phyloP scores from a whole-genome alignment of 2,113 vertebrate genomes.

The Poeciliopsis retropinna region DNA sequence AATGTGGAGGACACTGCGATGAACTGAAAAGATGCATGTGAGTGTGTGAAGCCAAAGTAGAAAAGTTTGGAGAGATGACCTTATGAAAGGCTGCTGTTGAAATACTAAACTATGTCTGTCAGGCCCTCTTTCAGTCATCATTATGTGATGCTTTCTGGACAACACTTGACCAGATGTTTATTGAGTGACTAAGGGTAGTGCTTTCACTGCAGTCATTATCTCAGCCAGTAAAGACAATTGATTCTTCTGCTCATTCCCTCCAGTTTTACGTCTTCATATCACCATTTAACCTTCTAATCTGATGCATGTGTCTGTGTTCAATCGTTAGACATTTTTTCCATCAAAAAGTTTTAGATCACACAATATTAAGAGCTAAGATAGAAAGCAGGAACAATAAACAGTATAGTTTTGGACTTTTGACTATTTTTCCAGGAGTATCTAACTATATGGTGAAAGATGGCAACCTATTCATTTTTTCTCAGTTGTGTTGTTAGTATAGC shows the following conservation, averaged over 20 bases:
- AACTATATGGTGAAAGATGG: constrained; percentile 34
- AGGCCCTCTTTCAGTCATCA: constrained; percentile 30
- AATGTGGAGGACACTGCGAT: not conserved
- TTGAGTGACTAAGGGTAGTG: constrained; percentile 17
- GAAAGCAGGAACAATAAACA: constrained; percentile 21
- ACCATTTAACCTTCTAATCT: constrained; percentile 2
- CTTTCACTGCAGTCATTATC: constrained; percentile 46
- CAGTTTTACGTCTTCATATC: constrained; percentile 23
- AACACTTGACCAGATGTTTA: not conserved
- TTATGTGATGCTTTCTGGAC: not conserved
- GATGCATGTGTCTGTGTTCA: not conserved
- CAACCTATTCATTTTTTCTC: constrained; percentile 44
- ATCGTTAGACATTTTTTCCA: too few relatives aligned
- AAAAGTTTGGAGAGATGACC: not conserved
- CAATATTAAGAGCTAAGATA: constrained; percentile 23
- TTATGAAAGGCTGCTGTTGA: constrained; percentile 8
- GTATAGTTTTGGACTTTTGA: constrained; percentile 18
- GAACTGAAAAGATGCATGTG: not conserved
- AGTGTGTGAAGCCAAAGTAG: not conserved
- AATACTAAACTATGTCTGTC: constrained; percentile 26
- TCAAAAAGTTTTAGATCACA: constrained; percentile 16
- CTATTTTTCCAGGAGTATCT: not conserved
- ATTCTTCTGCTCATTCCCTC: constrained; percentile 32
- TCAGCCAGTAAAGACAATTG: constrained; percentile 44
- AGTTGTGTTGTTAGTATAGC: constrained; percentile 48